A percentile compares a stretch with the other conserved stretches of the same genome.
Conservation (phyloP, 2,888 invertebrate genomes). For the Eutolmus rufibarbis region DNA sequence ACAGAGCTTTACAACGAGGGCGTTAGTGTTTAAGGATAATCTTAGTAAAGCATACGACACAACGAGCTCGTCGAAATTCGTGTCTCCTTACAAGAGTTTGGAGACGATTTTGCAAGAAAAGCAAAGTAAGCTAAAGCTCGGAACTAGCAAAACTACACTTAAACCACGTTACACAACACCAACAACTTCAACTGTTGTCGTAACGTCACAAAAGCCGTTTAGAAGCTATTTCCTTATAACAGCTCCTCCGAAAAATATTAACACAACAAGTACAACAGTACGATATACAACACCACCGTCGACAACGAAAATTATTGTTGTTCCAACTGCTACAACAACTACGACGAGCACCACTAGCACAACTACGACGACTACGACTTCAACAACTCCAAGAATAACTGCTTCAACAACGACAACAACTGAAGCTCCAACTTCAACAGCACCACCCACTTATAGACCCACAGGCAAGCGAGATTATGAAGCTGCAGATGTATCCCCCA, state of each 20-base stretch:
- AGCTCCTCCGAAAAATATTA: conserved; percentile 50
- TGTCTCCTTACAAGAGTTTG: conserved; percentile 66
- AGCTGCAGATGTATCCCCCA: conserved; percentile 50
- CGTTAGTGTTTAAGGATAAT: conserved; percentile 59
- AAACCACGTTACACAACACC: conserved; percentile 53
- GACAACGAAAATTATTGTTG: conserved; percentile 42
- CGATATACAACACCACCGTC: conserved; percentile 45
- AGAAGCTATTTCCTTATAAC: conserved; percentile 56
- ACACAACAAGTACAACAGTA: conserved; percentile 15
- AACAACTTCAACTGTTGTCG: conserved; percentile 49
- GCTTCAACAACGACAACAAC: conserved; percentile 46
- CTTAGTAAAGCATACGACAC: conserved; percentile 56
- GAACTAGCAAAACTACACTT: conserved; percentile 53
- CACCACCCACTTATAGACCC: conserved; percentile 39
- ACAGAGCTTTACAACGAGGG: conserved; percentile 59
- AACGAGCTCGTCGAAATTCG: conserved; percentile 60
- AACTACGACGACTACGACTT: conserved; percentile 42
- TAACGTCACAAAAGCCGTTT: conserved; percentile 53
- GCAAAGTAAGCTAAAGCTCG: conserved; percentile 54
- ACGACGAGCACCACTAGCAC: conserved; percentile 35
- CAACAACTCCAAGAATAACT: conserved; percentile 34
- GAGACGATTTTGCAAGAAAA: conserved; percentile 64
- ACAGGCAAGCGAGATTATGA: conserved; percentile 20
- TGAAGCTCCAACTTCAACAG: conserved; percentile 44
- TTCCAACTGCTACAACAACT: conserved; percentile 39